Evolutionary conservation across 2,888 invertebrate genomes (phyloP), one percentile per base, ranked within the genome.

Genomic region (Agrochola lychnidis): DNA sequence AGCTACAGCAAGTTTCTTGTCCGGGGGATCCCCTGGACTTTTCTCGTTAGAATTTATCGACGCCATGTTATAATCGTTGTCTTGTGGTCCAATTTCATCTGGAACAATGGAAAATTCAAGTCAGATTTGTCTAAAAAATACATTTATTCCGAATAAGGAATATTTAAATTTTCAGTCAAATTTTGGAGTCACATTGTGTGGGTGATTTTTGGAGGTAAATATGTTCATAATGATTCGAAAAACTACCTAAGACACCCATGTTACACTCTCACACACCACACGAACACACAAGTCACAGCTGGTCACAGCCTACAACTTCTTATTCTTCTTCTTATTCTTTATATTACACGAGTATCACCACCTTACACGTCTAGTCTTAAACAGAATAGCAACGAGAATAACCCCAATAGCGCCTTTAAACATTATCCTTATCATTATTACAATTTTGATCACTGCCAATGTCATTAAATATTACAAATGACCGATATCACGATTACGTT

Each of bases 51-150:
- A 94, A 87, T 95, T 96, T 94, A 97, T 93, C 76, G 97, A 96
- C 86, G 95, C 94, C 97, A 97, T 97, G 69, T 87, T 96, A 92
- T 95, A 94, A 64, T 92, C 93, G 84, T 91, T 92, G 89, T 95
- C 95, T 57, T 92, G 93, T 83, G 91, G 90, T 79, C 95, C 95
- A 92, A 94, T 96, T 87, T 96, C 97, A 97, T 97, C 97, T 97
- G 93, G 5, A 93, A 92, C 82, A 89, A 91, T 53, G 53, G 53
- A 48, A 45, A 61, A 61, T 10, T 12, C 0, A 14, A 10, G 42
- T 73, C 36, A 79, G 59, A 16, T 67, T 56, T 19, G 1, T 40
- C 0, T 0, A 25, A 57, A 22, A 30, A 22, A 40, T 5, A 40
- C 10, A 48, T 2, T 3, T 45, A 45, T 12, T n/a, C 19, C 4